phyloP scores from a whole-genome alignment of 2,797 vertebrate species.

The Oreonectes daqikongensis region DNA sequence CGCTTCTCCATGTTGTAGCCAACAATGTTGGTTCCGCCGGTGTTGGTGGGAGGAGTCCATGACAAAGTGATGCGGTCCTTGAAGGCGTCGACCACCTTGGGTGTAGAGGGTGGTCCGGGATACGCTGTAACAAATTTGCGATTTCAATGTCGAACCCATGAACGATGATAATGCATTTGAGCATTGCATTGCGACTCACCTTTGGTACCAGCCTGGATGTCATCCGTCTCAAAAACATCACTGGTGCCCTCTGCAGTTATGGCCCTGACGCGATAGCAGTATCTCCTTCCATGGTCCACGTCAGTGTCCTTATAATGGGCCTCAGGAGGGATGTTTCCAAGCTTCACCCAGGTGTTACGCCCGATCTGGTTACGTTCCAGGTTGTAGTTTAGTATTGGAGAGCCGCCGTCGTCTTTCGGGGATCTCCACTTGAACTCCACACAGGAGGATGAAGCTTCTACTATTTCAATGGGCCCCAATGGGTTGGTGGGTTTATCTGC shows the following conservation, averaged over 20 bases:
- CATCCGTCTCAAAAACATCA: conserved; percentile 81
- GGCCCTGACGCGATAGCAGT: conserved; percentile 85
- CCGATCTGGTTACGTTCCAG: conserved; percentile 86
- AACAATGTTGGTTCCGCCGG: conserved; percentile 76
- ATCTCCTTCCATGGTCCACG: conserved; percentile 84
- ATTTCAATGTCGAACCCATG: background rate
- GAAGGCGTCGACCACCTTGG: conserved; percentile 78
- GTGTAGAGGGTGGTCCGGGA: conserved; percentile 79
- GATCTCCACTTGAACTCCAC: conserved; percentile 84
- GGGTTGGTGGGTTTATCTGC: conserved; percentile 87
- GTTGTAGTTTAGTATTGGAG: conserved; percentile 76
- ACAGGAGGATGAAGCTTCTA: conserved; percentile 73
- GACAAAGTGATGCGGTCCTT: conserved; percentile 79
- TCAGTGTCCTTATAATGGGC: conserved; percentile 78
- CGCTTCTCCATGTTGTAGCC: conserved; percentile 87
- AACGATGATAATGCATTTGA: no score
- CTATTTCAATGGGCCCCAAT: conserved; percentile 80
- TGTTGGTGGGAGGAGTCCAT: conserved; percentile 80
- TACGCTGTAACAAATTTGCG: conserved; percentile 68
- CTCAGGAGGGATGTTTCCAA: conserved; percentile 78
- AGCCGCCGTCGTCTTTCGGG: conserved; percentile 85
- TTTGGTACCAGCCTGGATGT: conserved; percentile 83
- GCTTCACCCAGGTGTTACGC: conserved; percentile 81
- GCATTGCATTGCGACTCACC: no score
- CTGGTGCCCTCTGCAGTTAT: conserved; percentile 80